phyloP scores from a whole-genome alignment of 1,140 invertebrate species.

The Euwallacea similis region DNA sequence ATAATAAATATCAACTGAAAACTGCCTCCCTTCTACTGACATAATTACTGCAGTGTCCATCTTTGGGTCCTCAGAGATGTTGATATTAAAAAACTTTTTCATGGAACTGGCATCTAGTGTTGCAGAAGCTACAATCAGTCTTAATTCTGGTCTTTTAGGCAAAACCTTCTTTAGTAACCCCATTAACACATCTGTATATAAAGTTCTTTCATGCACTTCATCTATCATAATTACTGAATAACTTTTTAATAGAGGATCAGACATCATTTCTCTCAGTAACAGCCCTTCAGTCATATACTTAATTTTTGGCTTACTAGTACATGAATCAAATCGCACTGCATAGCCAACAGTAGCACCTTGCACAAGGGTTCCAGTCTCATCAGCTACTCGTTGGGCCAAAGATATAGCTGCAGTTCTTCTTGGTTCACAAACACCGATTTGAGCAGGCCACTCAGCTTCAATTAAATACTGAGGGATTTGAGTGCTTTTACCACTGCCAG shows the following conservation, averaged over 20 bases:
- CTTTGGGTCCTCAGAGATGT: constrained; percentile 57
- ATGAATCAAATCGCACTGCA: constrained; percentile 88
- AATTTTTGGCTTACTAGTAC: constrained; percentile 76
- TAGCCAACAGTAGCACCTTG: constrained; percentile 88
- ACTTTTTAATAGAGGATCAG: constrained; percentile 85
- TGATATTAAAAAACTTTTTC: constrained; percentile 85
- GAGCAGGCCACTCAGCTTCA: constrained; percentile 85
- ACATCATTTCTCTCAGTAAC: constrained; percentile 91
- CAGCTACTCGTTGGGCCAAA: constrained; percentile 85
- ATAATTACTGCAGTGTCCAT: constrained; percentile 80
- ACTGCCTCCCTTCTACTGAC: constrained; percentile 85
- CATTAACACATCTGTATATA: constrained; percentile 92
- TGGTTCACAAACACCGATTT: constrained; percentile 90
- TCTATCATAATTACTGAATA: constrained; percentile 93
- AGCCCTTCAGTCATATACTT: constrained; percentile 98
- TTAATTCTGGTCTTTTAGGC: constrained; percentile 81
- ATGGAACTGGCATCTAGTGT: constrained; percentile 91
- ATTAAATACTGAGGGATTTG: constrained; percentile 92
- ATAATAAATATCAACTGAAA: constrained; percentile 89
- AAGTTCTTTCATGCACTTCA: constrained; percentile 93
- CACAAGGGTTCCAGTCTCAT: constrained; percentile 76
- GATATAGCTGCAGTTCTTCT: constrained; percentile 88
- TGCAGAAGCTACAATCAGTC: constrained; percentile 90
- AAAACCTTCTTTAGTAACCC: constrained; percentile 91
- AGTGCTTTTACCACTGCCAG: constrained; percentile 96